Percentiles rank a stretch among this genome's conserved stretches.
phyloP scores from a whole-genome alignment of 2,113 vertebrate species.

The Saguinus midas region DNA sequence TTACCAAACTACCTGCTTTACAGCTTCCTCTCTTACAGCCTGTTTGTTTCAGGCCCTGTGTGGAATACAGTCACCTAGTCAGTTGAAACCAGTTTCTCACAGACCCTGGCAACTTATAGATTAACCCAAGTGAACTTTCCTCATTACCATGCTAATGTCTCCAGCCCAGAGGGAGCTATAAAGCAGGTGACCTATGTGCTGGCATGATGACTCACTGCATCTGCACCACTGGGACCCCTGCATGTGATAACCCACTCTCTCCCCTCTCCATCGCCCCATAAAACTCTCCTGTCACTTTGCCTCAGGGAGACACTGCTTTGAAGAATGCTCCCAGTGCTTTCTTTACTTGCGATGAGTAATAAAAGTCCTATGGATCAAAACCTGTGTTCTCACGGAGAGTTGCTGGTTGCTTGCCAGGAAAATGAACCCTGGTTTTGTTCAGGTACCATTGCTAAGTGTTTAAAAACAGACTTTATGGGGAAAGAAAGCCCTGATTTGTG shows the following conservation, averaged over 20 bases:
- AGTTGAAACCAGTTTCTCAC: neutral
- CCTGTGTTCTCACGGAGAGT: neutral
- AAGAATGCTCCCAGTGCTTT: neutral
- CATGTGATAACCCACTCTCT: neutral
- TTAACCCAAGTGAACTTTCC: neutral
- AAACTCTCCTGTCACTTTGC: neutral
- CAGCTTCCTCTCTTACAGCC: neutral
- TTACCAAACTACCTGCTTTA: neutral
- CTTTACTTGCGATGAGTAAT: neutral
- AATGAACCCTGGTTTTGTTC: neutral
- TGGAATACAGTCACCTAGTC: neutral
- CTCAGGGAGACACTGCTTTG: neutral
- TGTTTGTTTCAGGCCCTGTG: neutral
- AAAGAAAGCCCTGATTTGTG: neutral
- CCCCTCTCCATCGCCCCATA: neutral
- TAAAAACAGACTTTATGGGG: neutral
- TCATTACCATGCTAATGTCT: neutral
- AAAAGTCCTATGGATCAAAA: neutral
- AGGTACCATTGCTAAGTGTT: neutral
- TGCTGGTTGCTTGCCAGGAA: neutral
- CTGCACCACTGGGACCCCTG: neutral
- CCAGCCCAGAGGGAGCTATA: neutral
- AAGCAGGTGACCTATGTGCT: neutral
- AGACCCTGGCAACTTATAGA: neutral
- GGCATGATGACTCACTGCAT: neutral